Evolutionary conservation across 2,888 invertebrate genomes (phyloP), one percentile per base, ranked within the genome.

Genomic region (Drosophila robusta): DNA sequence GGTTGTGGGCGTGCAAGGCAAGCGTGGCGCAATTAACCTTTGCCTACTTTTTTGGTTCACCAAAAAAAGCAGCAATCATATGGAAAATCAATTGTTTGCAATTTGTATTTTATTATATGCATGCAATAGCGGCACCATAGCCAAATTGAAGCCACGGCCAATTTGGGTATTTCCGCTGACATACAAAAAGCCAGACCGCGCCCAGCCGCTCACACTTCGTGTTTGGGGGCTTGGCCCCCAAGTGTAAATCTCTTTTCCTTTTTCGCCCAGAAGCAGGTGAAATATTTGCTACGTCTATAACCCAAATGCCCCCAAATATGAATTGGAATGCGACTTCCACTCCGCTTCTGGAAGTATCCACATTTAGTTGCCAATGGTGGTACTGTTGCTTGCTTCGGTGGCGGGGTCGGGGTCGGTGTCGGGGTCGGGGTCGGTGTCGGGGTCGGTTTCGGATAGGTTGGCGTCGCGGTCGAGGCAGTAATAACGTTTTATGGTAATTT

Each of bases 111-210:
- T 79, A 82, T 82, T 75, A 70, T 85, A 38, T 76, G 71, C 65
- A 72, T 70, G 71, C 86, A 57, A 65, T 61, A 50, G 44, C 32
- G 41, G 34, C 52, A 45, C 26, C 58, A 65, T 61, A 41, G 51
- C 41, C 47, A 71, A 85, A 89, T 77, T 79, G 77, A 75, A 87
- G 89, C 86, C 86, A 89, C 82, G 86, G 89, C 77, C 86, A 87
- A 86, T 86, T 86, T 85, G 74, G 75, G 54, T 74, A 81, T 85
- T 81, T 85, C 88, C 89, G 83, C 73, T 78, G 77, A 76, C 76
- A 81, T 70, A 73, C 73, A 70, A 75, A 74, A 79, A 54, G 49
- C 14, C 24, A 18, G 36, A 26, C 34, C 50, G n/a, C 32, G 16
- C 54, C 44, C 46, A 18, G 22, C 18, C 38, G 14, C 45, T 29